Base-by-base conservation (phyloP, 2,888 invertebrate species). In the Ctenicera cuprea region DNA sequence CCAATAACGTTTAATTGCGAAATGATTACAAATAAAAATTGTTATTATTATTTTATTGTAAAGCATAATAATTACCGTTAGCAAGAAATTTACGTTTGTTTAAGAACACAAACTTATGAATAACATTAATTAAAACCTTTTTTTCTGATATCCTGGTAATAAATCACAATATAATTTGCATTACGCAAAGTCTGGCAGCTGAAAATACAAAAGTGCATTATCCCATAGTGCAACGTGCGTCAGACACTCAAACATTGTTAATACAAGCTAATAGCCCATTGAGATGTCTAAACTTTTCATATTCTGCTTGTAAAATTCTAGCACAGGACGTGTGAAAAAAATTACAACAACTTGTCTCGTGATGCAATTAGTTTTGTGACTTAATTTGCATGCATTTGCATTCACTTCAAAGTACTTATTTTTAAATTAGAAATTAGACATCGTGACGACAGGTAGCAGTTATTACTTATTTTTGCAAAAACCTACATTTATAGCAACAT, bases 261-360 rank as follows among this genome's bases (percentile, higher is more conserved):
- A 38, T 41, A 41, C 37, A n/a, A 41, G 16, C 20, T 41, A 61
- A 69, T 48, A 30, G 37, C 37, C 52, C 62, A 69, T 69, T 69
- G 45, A 69, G 43, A 69, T 52, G 69, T 69, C 69, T 61, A 43
- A 48, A 52, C 62, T 14, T 22, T 61, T 69, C 62, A 62, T 69
- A 62, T 62, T 69, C 48, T 14, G 37, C 18, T 26, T 43, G 45
- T 43, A 68, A 45, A 62, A 62, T 48, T 69, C 62, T 62, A 69
- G 69, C 50, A 62, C 69, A 54, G 38, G 50, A 61, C 69, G 69
- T 69, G 62, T 41, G 62, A 54, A 48, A 69, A 69, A 69, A 69
- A 54, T 66, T 65, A 38, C 65, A 48, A 37, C 50, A 52, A 66
- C 64, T 37, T 48, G 22, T 52, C 52, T 18, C 45, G 22, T 66